These are phyloP conservation scores for Syrmaticus mikado DNA, from an alignment of 2,113 vertebrate genomes.

Conservation along the genomic window DNA sequence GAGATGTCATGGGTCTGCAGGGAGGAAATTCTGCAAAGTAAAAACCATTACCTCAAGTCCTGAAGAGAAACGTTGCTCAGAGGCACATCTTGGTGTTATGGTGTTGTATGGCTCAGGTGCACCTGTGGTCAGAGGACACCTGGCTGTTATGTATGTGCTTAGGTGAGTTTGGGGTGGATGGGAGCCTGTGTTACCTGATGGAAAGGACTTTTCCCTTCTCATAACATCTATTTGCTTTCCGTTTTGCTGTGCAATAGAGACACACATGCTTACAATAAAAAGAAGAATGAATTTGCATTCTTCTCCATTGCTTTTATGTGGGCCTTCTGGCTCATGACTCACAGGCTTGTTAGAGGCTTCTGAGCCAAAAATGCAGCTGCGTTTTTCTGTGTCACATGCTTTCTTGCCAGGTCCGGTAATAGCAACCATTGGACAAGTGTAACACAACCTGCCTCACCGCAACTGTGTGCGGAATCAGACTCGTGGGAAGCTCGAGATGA, in stretches of 20 bases:
- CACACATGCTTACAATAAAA: constrained; percentile 54
- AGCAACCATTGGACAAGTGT: constrained; percentile 44
- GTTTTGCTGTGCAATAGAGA: background rate
- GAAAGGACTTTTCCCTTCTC: background rate
- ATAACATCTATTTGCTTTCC: background rate
- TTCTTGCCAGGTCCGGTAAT: constrained; percentile 31
- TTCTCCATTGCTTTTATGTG: constrained; percentile 65
- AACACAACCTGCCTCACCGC: constrained; percentile 38
- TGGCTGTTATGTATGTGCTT: background rate
- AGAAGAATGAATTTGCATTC: constrained; percentile 50
- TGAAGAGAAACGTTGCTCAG: background rate
- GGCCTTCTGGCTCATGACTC: constrained; percentile 45
- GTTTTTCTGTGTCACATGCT: constrained; percentile 55
- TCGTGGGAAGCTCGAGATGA: constrained; percentile 24
- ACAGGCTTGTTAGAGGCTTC: background rate
- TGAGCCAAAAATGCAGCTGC: constrained; percentile 29
- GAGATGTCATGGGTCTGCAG: background rate
- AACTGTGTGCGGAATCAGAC: constrained; percentile 7
- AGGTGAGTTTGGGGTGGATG: background rate
- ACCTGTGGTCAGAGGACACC: background rate
- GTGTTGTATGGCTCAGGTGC: background rate
- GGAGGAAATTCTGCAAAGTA: background rate
- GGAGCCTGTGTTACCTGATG: background rate
- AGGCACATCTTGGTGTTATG: accelerated
- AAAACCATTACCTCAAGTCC: accelerated